Percentiles rank a stretch among this genome's conserved stretches.
phyloP scores from a whole-genome alignment of 2,888 invertebrate species.

The Pandemis corylana region DNA sequence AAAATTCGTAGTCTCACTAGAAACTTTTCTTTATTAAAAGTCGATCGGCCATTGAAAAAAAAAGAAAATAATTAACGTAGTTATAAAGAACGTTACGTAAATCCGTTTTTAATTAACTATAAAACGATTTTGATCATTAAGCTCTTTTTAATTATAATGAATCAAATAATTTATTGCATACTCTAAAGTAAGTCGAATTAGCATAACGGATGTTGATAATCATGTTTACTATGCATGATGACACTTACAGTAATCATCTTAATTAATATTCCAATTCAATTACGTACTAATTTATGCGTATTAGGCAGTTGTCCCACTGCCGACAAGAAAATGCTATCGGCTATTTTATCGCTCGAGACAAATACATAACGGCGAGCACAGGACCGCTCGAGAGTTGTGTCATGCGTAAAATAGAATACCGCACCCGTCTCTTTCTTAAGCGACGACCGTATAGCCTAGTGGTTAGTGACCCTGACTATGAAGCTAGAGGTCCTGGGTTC shows the following conservation, averaged over 20 bases:
- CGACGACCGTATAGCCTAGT: too few species aligned
- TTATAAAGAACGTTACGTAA: neutral
- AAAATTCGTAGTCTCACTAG: too few species aligned
- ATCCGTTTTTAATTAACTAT: neutral
- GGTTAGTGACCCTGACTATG: too few species aligned
- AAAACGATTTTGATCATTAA: neutral
- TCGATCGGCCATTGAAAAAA: neutral
- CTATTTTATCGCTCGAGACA: too few species aligned
- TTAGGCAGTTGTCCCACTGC: neutral
- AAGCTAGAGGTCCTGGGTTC: too few species aligned
- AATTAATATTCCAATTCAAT: slow-evolving; percentile 21
- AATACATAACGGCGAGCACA: too few species aligned
- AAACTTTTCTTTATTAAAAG: neutral
- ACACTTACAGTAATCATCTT: slow-evolving; percentile 34
- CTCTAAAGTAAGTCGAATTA: neutral
- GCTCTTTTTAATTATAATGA: neutral
- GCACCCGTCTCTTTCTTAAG: too few species aligned
- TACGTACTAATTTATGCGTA: slow-evolving; percentile 17
- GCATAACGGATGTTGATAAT: slow-evolving; percentile 19
- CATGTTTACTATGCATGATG: slow-evolving; percentile 11
- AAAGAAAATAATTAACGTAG: neutral
- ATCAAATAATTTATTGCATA: neutral
- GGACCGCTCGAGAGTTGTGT: too few species aligned
- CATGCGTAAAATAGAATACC: too few species aligned
- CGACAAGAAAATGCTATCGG: too few species aligned